phyloP scores from a whole-genome alignment of 1,140 invertebrate species.

The Pseudobourletiella spinata region DNA sequence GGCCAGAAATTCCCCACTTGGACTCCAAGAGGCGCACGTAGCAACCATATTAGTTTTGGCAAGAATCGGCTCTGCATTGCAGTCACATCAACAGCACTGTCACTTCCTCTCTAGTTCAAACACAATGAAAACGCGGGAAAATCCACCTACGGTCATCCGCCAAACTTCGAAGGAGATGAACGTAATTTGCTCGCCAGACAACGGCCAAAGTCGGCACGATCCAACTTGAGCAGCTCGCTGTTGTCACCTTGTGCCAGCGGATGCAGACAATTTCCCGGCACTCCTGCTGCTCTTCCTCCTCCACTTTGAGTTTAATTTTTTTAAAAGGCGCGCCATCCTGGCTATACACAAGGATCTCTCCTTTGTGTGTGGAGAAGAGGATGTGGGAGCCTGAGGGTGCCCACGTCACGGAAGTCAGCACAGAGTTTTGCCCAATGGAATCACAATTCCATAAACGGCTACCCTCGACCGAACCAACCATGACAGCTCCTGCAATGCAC shows the following conservation, averaged over 20 bases:
- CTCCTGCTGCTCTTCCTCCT: background rate
- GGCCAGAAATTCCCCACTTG: slow-evolving; percentile 30
- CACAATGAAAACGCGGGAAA: background rate
- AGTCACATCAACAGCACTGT: too few relatives aligned
- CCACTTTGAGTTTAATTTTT: slow-evolving; percentile 68
- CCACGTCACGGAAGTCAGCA: background rate
- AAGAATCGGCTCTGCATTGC: slow-evolving; percentile 26
- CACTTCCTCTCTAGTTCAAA: too few relatives aligned
- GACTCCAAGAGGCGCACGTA: slow-evolving; percentile 32
- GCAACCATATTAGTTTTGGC: slow-evolving; percentile 19
- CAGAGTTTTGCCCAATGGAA: slow-evolving; percentile 58
- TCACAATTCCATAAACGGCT: slow-evolving; percentile 98
- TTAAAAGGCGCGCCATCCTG: slow-evolving; percentile 45
- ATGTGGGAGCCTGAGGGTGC: background rate
- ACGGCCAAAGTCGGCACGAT: slow-evolving; percentile 18
- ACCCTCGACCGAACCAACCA: slow-evolving; percentile 92
- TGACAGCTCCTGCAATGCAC: slow-evolving; percentile 66
- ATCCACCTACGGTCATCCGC: slow-evolving; percentile 20
- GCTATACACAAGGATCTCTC: background rate
- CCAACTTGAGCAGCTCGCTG: background rate
- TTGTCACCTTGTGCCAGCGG: slow-evolving; percentile 16
- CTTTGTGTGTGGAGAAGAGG: background rate
- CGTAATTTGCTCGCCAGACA: slow-evolving; percentile 16
- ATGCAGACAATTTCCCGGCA: slow-evolving; percentile 1
- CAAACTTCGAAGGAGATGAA: slow-evolving; percentile 8